Conservation (phyloP, 2,888 invertebrate genomes). For the Lasioglossum zephyrum region DNA sequence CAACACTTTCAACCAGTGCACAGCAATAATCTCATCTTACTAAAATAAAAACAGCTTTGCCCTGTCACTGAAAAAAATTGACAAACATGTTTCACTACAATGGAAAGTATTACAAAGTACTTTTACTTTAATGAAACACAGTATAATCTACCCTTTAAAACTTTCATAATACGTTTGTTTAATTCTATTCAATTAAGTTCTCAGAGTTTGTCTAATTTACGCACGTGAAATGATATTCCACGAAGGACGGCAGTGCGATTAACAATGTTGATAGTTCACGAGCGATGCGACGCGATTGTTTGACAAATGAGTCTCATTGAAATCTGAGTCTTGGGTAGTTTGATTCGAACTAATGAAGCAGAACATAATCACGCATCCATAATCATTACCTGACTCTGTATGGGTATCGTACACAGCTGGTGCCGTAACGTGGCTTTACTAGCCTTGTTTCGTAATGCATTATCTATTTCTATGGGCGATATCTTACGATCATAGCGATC, state of each 20-base stretch:
- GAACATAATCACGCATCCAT: neutral
- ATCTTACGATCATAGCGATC: slow-evolving; percentile 59
- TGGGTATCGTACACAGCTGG: slow-evolving; percentile 13
- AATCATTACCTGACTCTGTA: neutral
- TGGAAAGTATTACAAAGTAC: neutral
- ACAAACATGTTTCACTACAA: too few species aligned
- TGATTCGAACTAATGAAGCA: slow-evolving; percentile 4
- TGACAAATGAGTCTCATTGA: neutral
- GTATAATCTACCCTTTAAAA: neutral
- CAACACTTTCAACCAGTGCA: too few species aligned
- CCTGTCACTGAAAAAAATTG: neutral
- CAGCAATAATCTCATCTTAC: too few species aligned
- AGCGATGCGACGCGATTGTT: neutral
- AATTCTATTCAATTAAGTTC: too few species aligned
- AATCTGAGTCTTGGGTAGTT: neutral
- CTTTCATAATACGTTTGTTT: too few species aligned
- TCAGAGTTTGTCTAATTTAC: too few species aligned
- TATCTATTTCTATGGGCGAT: slow-evolving; percentile 41
- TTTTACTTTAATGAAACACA: neutral
- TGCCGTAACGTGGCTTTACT: slow-evolving; percentile 45
- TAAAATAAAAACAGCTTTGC: neutral
- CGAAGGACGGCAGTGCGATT: neutral
- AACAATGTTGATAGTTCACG: neutral
- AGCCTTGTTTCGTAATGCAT: slow-evolving; percentile 55
- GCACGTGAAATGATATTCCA: too few species aligned